Percentiles rank a stretch among this genome's conserved stretches.
Evolutionary conservation across 2,113 vertebrate genomes (phyloP).

Genomic region (Mellivora capensis): DNA sequence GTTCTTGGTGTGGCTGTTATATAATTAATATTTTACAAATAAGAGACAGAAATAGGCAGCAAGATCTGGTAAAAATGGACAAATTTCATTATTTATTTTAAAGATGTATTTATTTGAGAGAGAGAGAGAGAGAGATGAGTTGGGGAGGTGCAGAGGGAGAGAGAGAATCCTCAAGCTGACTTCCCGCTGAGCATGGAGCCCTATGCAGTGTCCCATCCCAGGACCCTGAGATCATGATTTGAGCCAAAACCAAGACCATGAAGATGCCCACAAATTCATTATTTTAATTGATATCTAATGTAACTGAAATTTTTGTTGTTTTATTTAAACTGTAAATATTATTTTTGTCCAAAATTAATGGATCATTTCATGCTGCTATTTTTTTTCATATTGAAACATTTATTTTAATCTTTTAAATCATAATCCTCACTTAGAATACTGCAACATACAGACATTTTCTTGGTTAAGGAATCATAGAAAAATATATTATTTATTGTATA

Average conservation of each 20-base stretch:
- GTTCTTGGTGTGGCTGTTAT: not conserved
- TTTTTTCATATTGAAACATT: not conserved
- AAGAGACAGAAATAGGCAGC: not conserved
- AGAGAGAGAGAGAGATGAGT: not conserved
- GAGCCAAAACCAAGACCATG: not conserved
- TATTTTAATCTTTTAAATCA: not conserved
- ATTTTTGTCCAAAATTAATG: not conserved
- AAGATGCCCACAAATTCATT: not conserved
- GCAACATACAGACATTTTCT: not conserved
- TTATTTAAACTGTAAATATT: not conserved
- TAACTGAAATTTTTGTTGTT: not conserved
- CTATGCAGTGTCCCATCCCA: not conserved
- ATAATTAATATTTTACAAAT: not conserved
- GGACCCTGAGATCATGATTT: not conserved
- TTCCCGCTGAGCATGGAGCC: not conserved
- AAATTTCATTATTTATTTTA: not conserved
- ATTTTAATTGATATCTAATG: not conserved
- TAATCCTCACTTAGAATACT: not conserved
- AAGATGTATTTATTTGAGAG: not conserved
- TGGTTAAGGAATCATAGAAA: not conserved
- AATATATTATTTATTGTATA: not conserved
- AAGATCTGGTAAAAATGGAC: not conserved
- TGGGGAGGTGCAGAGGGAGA: not conserved
- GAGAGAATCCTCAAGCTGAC: not conserved
- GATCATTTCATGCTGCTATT: not conserved